Base-by-base conservation (phyloP, 2,888 invertebrate species). In the Volucella inanis region DNA sequence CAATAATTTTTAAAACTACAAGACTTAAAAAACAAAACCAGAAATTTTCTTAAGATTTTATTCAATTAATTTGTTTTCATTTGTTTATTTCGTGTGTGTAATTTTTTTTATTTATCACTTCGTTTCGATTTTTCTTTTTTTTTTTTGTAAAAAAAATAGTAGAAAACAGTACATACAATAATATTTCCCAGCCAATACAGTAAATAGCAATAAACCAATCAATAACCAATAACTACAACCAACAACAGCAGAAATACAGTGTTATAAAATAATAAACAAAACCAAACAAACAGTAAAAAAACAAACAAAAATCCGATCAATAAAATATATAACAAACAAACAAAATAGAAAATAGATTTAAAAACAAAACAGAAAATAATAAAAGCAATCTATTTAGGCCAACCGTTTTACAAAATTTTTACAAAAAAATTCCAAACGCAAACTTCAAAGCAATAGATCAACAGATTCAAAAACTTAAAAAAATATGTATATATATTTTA, bases 181-280 rank as follows among this genome's bases (percentile, higher is more conserved):
- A 9, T 43, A 39, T 64, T 68, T 70, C 83, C 87, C 87, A 87
- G 84, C 79, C 84, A 87, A 87, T 80, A 71, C 68, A 71, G 52
- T 65, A 77, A 64, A 79, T 61, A 62, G 71, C 68, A 83, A 85
- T 80, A 70, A 80, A 77, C 76, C 75, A 77, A 80, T 62, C 70
- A 78, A 79, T 80, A 76, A 79, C 72, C 76, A 79, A 81, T 70
- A 39, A 74, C 31, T 70, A 79, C 55, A 87, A 75, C 62, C 82
- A 79, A 31, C 31, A 77, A 67, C 52, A 70, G 22, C 57, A 75
- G 39, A 68, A 74, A 62, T 31, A 43, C 31, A 31, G 31, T 31
- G 61, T 52, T 61, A 68, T 62, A 45, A 39, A 38, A 18, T 55
- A 65, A 62, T 22, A 75, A 72, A 72, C 49, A 68, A 81, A 74